A percentile compares a stretch with the other conserved stretches of the same genome.
Conservation (phyloP, 2,113 vertebrate species). For the Takifugu flavidus region DNA sequence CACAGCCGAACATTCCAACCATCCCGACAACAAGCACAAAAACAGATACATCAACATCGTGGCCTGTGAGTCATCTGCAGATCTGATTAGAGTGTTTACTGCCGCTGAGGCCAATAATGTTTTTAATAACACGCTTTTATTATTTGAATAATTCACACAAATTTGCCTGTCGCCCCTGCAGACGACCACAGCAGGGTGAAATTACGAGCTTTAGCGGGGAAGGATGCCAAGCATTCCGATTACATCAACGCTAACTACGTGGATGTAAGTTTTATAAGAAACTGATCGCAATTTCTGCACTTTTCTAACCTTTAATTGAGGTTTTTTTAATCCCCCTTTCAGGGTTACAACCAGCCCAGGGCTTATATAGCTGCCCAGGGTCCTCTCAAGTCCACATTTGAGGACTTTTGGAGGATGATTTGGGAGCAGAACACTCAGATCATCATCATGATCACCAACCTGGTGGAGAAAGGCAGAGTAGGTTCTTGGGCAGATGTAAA, state of each 20-base stretch:
- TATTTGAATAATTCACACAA: slow-evolving; percentile 35
- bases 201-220: slow-evolving; percentile 90
- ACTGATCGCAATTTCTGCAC: no score
- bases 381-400: slow-evolving; percentile 97
- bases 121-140: slow-evolving; percentile 31
- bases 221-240: slow-evolving; percentile 98
- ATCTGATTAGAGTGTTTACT: slow-evolving; percentile 28
- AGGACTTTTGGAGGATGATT: slow-evolving; percentile 99
- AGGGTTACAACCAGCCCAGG: slow-evolving; percentile 96
- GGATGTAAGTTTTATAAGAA: slow-evolving; percentile 83
- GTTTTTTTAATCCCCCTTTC: slow-evolving; percentile 37
- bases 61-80: slow-evolving; percentile 87
- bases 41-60: slow-evolving; percentile 99
- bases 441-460: slow-evolving; percentile 98
- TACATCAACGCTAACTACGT: slow-evolving; percentile 99
- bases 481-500: slow-evolving; percentile 43
- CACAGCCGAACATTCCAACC: slow-evolving; percentile 98
- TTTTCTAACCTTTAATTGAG: not conserved
- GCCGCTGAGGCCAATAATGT: slow-evolving; percentile 31
- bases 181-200: slow-evolving; percentile 99
- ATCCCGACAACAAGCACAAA: slow-evolving; percentile 99
- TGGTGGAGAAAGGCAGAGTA: slow-evolving; percentile 98
- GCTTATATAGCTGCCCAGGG: slow-evolving; percentile 98
- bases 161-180: slow-evolving; percentile 52
- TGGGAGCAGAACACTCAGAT: slow-evolving; percentile 97